A percentile compares a stretch with the other conserved stretches of the same genome.
Conservation (phyloP, 2,797 vertebrate genomes). For the Cercopithecus hamlyni region DNA sequence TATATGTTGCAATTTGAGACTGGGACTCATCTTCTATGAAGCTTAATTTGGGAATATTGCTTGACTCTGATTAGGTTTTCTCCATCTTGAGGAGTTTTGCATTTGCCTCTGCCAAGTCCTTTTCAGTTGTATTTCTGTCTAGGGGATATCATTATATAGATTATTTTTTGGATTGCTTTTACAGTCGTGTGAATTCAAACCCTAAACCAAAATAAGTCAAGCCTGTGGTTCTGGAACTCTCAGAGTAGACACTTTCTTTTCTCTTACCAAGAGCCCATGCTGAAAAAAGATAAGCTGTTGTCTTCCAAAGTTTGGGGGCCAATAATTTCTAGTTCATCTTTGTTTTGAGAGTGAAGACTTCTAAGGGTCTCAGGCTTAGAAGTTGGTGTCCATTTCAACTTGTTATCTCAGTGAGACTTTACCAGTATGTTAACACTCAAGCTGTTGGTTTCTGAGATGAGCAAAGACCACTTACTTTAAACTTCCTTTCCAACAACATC, state of each 20-base stretch:
- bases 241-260: neutral
- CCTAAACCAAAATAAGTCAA: neutral
- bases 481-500: neutral
- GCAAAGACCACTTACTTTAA: neutral
- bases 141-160: neutral
- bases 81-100: neutral
- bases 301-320: neutral
- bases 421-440: neutral
- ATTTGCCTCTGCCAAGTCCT: neutral
- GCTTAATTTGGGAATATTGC: neutral
- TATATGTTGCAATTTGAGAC: neutral
- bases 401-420: neutral
- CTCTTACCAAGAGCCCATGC: neutral
- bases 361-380: neutral
- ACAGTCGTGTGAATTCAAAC: neutral
- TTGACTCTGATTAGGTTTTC: neutral
- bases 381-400: neutral
- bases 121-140: neutral
- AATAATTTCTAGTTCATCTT: neutral
- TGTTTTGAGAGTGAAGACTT: neutral
- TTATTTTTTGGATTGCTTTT: neutral
- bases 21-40: neutral
- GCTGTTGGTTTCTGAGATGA: neutral
- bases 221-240: neutral
- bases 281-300: neutral